phyloP scores from a whole-genome alignment of 2,888 invertebrate genomes.

The Zonitis immaculata region DNA sequence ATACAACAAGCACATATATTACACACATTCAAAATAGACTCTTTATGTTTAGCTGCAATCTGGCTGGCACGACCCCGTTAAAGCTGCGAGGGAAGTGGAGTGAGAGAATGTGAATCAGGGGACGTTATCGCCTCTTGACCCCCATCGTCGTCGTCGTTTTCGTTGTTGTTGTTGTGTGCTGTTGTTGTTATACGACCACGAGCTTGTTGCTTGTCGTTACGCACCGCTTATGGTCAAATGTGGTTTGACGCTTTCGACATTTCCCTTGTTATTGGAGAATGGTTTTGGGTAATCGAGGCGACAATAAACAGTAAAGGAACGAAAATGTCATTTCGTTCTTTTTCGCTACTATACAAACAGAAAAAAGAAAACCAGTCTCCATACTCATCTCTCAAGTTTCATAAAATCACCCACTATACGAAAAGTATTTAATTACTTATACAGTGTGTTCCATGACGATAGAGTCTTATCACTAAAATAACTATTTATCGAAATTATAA shows the following conservation, averaged over 20 bases:
- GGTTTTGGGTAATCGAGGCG: background rate
- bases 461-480: too few species aligned
- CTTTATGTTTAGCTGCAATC: slow-evolving; percentile 1
- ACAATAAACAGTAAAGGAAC: background rate
- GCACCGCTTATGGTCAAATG: slow-evolving; percentile 22
- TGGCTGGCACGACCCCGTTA: slow-evolving; percentile 5
- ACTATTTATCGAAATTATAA: too few species aligned
- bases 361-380: too few species aligned
- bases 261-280: background rate
- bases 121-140: slow-evolving; percentile 6
- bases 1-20: too few species aligned
- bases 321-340: background rate
- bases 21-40: background rate
- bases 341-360: too few species aligned
- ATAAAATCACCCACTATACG: too few species aligned
- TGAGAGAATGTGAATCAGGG: background rate
- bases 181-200: slow-evolving; percentile 10
- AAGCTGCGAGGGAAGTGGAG: background rate
- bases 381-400: too few species aligned
- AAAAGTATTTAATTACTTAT: too few species aligned
- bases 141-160: too few species aligned
- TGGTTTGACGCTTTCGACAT: slow-evolving; percentile 18
- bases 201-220: slow-evolving; percentile 15
- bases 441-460: too few species aligned
- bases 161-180: too few species aligned